phyloP scores from a whole-genome alignment of 1,140 invertebrate species.

The Ruditapes philippinarum region DNA sequence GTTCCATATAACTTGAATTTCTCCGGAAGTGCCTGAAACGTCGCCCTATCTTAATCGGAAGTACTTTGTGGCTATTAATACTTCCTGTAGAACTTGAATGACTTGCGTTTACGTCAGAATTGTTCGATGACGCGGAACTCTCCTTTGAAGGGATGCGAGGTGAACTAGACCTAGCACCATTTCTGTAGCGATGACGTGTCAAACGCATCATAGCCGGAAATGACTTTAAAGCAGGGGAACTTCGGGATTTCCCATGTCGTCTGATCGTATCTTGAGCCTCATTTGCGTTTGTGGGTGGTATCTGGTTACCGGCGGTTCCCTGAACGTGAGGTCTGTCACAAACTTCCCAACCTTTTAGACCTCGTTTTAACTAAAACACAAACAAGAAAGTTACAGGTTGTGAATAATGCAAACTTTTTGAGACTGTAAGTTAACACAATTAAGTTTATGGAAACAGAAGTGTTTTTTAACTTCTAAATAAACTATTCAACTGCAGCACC shows the following conservation, averaged over 20 bases:
- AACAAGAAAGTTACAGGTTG: not conserved
- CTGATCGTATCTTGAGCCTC: not conserved
- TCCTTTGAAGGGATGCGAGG: no score
- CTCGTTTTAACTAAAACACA: conserved; percentile 18
- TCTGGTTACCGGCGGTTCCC: not conserved
- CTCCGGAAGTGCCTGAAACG: conserved; percentile 36
- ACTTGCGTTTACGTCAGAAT: not conserved
- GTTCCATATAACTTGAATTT: conserved; percentile 31
- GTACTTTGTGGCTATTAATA: not conserved
- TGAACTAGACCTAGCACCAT: not conserved
- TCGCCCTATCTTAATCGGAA: conserved; percentile 3
- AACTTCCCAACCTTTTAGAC: conserved; percentile 30
- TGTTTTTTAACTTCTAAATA: no score
- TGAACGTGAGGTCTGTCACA: conserved; percentile 47
- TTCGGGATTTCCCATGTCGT: not conserved
- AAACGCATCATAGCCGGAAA: not conserved
- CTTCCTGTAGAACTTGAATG: conserved; percentile 31
- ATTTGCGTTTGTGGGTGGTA: not conserved
- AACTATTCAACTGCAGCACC: no score
- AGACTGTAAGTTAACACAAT: no score
- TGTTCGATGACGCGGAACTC: not conserved
- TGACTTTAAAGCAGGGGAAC: conserved; percentile 2
- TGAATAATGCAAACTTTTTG: no score
- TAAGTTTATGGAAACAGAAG: no score
- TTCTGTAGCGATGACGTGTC: not conserved